These are phyloP conservation scores for Saturnia pavonia DNA, from an alignment of 2,888 invertebrate species.

Conservation along the genomic window DNA sequence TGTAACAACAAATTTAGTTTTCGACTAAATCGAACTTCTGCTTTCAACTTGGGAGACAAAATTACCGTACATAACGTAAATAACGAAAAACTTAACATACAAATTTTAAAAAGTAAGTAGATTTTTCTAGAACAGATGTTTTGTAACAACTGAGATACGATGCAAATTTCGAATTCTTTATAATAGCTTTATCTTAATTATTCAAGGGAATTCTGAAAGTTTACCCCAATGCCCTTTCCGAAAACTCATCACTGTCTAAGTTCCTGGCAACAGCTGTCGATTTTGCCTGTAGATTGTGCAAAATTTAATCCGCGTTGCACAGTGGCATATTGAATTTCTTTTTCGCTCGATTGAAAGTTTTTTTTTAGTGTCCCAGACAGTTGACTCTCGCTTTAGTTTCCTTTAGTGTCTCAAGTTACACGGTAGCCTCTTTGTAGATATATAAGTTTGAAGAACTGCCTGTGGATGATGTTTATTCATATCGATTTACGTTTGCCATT, in stretches of 20 bases:
- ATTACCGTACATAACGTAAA: neutral
- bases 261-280: slow-evolving; percentile 75
- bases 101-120: too few relatives aligned
- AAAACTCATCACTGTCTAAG: slow-evolving; percentile 62
- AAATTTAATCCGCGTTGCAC: slow-evolving; percentile 74
- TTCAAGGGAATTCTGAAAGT: slow-evolving; percentile 45
- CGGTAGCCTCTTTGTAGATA: slow-evolving; percentile 72
- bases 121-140: neutral
- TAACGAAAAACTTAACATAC: neutral
- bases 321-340: slow-evolving; percentile 76
- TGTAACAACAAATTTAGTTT: neutral
- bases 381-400: slow-evolving; percentile 76
- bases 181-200: slow-evolving; percentile 41
- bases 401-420: slow-evolving; percentile 73
- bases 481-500: slow-evolving; percentile 54
- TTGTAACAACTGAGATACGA: neutral
- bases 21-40: neutral
- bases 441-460: slow-evolving; percentile 59
- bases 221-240: slow-evolving; percentile 45
- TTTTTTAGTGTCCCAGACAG: slow-evolving; percentile 67
- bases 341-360: slow-evolving; percentile 70
- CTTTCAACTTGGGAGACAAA: neutral
- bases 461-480: slow-evolving; percentile 59
- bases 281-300: slow-evolving; percentile 71
- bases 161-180: slow-evolving; percentile 18